These are phyloP conservation scores for Megaceryle alcyon DNA, from an alignment of 2,797 vertebrate genomes.

Conservation along the genomic window DNA sequence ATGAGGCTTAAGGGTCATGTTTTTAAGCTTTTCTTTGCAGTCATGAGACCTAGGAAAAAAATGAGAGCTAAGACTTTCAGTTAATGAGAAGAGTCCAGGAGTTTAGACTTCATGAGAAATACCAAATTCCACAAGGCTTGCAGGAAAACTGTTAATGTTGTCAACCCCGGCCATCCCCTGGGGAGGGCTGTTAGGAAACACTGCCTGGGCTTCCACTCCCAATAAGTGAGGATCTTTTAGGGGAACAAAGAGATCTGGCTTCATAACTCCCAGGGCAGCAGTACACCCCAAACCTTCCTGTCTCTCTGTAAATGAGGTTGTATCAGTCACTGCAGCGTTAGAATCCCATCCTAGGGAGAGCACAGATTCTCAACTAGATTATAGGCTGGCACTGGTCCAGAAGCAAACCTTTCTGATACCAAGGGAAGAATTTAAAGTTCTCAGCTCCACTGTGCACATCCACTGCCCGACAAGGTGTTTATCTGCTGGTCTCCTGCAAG, in stretches of 20 bases:
- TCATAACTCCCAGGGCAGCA: background rate
- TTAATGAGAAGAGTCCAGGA: conserved; percentile 41
- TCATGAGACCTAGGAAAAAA: conserved; percentile 39
- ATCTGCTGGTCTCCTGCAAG: background rate
- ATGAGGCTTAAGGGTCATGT: conserved; percentile 40
- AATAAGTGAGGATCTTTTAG: background rate
- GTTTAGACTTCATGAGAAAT: conserved; percentile 1
- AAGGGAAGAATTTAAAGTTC: background rate
- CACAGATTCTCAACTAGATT: background rate
- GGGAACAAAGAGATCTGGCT: background rate
- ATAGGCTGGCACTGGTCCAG: background rate
- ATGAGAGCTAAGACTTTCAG: conserved; percentile 37
- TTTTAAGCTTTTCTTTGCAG: conserved; percentile 50
- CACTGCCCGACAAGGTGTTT: background rate
- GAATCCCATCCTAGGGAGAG: background rate
- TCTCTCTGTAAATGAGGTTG: background rate
- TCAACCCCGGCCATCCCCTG: background rate
- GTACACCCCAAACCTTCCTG: background rate
- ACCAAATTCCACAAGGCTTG: conserved; percentile 33
- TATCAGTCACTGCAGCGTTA: background rate
- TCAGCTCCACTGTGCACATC: background rate
- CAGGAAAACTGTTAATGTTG: conserved; percentile 24
- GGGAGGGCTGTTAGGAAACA: conserved; percentile 16
- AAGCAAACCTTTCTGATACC: background rate
- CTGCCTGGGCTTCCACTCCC: background rate